Base-by-base conservation (phyloP, 2,888 invertebrate genomes). In the Synergus gifuensis region DNA sequence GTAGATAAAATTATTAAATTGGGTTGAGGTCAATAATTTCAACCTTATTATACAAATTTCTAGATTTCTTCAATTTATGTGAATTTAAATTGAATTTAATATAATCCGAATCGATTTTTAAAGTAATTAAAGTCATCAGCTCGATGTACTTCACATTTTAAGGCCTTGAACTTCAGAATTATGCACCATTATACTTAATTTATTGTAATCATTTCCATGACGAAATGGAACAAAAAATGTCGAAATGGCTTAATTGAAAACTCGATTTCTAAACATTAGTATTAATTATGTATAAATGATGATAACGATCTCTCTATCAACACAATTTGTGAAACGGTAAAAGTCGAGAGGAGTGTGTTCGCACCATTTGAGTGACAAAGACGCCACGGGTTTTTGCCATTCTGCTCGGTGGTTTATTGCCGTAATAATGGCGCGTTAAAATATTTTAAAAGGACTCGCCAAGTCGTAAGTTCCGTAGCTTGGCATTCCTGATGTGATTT, bases 341-440 rank as follows among this genome's bases (percentile, higher is more conserved):
- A 66, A 40, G 42, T n/a, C n/a, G 54, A 28, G 1, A 11, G 11
- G 66, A 36, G 42, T n/a, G 42, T 16, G n/a, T 14, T 67, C 18
- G 12, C 12, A 69, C 5, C 14, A 5, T 49, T 16, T 2, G 4
- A 14, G 49, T 54, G 73, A 73, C 73, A 73, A 54, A 49, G 73
- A 73, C 36, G n/a, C 28, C 54, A 73, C 40, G 73, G 36, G 54
- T 73, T 73, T 73, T 73, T 73, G 49, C 73, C 28, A 73, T 54
- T 73, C 36, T 36, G 73, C 60, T 54, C 28, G 28, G 36, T 36
- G 76, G 78, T 84, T 84, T 82, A 84, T 82, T 80, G 82, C 84
- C 79, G 82, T 79, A 78, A 83, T 84, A 82, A 84, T 84, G 83
- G 83, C 78, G 77, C 81, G 82, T 82, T 83, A 81, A 81, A 82